These are phyloP conservation scores for Caenorhabditis briggsae DNA, from an alignment of 1,140 invertebrate species.

Conservation along the genomic window DNA sequence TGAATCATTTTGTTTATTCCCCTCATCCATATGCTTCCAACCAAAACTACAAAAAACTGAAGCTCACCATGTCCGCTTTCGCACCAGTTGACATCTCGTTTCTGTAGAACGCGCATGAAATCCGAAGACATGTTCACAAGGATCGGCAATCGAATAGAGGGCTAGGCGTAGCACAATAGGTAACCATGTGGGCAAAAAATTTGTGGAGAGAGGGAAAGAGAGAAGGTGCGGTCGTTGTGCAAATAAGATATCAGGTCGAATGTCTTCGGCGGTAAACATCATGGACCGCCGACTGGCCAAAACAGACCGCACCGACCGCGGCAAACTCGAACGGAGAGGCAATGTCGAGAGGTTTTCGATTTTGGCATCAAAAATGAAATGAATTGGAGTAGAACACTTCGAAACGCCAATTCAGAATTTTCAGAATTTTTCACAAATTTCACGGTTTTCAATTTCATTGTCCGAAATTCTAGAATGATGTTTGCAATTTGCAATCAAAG, in stretches of 20 bases:
- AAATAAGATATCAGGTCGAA: slow-evolving; percentile 53
- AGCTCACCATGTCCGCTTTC: slow-evolving; percentile 44
- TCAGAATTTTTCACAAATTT: background rate
- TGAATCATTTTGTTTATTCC: too few species aligned
- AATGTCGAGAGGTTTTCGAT: background rate
- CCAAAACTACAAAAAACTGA: background rate
- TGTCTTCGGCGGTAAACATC: slow-evolving; percentile 49
- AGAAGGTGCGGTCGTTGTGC: slow-evolving; percentile 48
- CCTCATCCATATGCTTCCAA: background rate
- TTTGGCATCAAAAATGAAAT: background rate
- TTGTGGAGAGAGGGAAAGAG: background rate
- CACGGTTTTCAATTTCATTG: too few species aligned
- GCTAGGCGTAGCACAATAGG: slow-evolving; percentile 43
- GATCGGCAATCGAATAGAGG: background rate
- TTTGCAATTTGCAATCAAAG: too few species aligned
- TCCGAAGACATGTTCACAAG: background rate
- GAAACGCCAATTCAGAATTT: too few species aligned
- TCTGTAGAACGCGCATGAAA: slow-evolving; percentile 23
- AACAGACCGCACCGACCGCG: background rate
- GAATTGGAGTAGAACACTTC: background rate
- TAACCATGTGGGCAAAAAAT: slow-evolving; percentile 54
- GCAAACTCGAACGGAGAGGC: background rate
- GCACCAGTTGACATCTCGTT: slow-evolving; percentile 31
- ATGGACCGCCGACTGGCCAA: slow-evolving; percentile 26
- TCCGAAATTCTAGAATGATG: too few species aligned